Evolutionary conservation across 2,888 invertebrate species (phyloP), one percentile per base, ranked within the genome.

Genomic region (Amphipoea oculea): DNA sequence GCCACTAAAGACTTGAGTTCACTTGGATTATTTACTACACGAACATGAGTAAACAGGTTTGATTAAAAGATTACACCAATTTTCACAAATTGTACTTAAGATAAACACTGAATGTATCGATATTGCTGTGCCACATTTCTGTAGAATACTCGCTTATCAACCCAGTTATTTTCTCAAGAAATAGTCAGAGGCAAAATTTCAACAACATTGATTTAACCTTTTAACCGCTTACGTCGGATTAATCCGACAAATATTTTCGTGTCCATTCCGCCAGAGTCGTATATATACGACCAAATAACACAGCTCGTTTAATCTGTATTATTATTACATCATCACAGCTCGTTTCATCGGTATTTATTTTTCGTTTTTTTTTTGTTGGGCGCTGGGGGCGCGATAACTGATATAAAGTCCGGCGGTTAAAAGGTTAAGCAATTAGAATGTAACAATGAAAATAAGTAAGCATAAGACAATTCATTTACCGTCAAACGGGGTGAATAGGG

Each of bases 11-110:
- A 90, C 90, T 89, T 88, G 88, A 85, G 88, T 90, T 91, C 90
- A 90, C 89, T 90, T 89, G 89, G 90, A 91, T 90, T 92, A 92
- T 90, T 87, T 91, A 90, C 93, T 94, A 95, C 93, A 92, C 90
- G 89, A 89, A 87, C 86, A 84, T 82, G 81, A 83, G 82, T 83
- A 84, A 84, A 88, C 85, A 86, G 79, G 73, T 82, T 84, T 86
- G 29, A 82, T 88, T 82, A 84, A 89, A 87, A 86, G 82, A 87
- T 89, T 89, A 91, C 89, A 90, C 88, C 87, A 91, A 91, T 90
- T 89, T 86, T 81, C 86, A 90, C 87, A 88, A 89, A 90, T 92
- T 92, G 92, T 92, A 92, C 92, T 92, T 92, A 86, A 89, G 85
- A 90, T 88, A 89, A 89, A 89, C 89, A 91, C 87, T 86, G 88